Conservation (phyloP, 1,140 invertebrate species). For the Brachionus asplanchnoidis region DNA sequence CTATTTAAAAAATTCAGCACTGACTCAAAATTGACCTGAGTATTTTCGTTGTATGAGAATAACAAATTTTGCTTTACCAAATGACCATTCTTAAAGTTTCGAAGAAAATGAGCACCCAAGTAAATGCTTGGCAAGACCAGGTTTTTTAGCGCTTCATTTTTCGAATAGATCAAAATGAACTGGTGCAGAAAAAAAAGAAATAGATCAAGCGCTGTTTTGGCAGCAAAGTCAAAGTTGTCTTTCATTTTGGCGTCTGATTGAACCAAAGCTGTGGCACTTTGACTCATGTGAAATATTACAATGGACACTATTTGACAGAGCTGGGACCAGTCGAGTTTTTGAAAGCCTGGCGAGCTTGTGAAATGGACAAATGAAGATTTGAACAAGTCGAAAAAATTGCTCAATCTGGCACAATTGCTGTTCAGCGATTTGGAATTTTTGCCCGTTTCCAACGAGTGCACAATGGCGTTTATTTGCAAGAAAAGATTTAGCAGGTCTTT, state of each 20-base stretch:
- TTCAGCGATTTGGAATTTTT: constrained; percentile 12
- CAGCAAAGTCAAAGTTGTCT: not conserved
- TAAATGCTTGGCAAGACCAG: not conserved
- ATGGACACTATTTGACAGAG: constrained; percentile 15
- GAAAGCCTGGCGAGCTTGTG: not conserved
- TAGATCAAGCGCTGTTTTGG: not conserved
- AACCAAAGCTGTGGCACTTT: not conserved
- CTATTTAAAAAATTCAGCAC: not conserved
- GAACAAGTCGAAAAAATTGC: constrained; percentile 3
- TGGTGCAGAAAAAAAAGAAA: not conserved
- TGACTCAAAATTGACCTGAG: not conserved
- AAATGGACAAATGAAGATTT: not conserved
- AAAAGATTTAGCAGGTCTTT: constrained; percentile 22
- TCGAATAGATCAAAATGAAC: not conserved
- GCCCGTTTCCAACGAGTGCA: not conserved
- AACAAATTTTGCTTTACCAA: not conserved
- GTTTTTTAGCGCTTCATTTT: not conserved
- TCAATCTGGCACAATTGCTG: not conserved
- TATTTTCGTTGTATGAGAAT: not conserved
- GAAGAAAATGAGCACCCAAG: not conserved
- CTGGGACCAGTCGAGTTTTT: not conserved
- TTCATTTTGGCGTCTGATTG: constrained; percentile 1
- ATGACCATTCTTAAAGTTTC: not conserved
- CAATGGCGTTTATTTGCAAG: not conserved
- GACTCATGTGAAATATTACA: not conserved